Evolutionary conservation across 2,113 vertebrate species (phyloP).

Genomic region (Sphyrna mokarran): DNA sequence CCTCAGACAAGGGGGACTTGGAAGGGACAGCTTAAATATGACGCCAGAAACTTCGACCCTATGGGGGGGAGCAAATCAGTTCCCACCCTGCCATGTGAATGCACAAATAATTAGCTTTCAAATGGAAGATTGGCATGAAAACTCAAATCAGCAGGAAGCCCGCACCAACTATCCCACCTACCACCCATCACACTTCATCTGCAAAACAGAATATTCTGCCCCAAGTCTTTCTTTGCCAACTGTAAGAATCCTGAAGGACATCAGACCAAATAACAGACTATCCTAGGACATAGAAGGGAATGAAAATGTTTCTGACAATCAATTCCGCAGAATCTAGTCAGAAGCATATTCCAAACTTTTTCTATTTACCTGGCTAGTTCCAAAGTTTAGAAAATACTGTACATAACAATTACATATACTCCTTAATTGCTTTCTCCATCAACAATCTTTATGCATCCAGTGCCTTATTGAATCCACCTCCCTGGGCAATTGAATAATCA

Average conservation of each 20-base stretch:
- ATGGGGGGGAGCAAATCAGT: too few species aligned
- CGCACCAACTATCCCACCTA: too few species aligned
- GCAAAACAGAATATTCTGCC: too few species aligned
- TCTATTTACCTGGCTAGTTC: neutral
- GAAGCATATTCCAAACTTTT: neutral
- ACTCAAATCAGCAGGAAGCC: too few species aligned
- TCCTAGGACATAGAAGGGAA: neutral
- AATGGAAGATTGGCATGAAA: too few species aligned
- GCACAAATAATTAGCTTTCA: too few species aligned
- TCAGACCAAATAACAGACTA: neutral
- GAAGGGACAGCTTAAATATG: too few species aligned
- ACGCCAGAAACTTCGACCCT: too few species aligned
- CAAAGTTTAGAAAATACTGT: neutral
- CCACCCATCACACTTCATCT: too few species aligned
- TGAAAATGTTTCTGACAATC: neutral
- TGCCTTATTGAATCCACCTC: neutral
- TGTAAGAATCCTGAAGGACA: neutral
- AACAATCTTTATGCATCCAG: neutral
- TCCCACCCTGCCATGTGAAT: too few species aligned
- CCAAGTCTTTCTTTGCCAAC: too few species aligned
- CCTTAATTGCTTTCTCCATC: neutral
- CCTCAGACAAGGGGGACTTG: too few species aligned
- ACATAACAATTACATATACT: neutral
- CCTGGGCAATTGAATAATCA: neutral
- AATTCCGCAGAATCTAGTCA: neutral